phyloP scores from a whole-genome alignment of 2,113 vertebrate species.

The Esox niger region DNA sequence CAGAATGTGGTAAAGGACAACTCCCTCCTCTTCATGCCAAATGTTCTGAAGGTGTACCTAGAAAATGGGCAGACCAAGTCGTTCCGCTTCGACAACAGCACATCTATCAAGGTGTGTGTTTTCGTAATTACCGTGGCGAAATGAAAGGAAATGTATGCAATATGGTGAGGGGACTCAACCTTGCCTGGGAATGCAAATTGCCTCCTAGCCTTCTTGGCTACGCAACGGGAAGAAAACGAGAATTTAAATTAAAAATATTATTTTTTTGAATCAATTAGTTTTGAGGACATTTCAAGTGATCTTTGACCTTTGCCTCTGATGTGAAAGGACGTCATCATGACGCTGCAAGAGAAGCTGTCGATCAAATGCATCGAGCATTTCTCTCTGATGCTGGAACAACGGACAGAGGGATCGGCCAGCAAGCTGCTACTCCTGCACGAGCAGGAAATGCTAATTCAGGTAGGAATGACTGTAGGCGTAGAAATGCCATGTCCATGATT shows the following conservation, averaged over 20 bases:
- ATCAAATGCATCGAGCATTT: slow-evolving; percentile 98
- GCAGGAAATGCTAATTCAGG: slow-evolving; percentile 96
- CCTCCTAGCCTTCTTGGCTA: too few relatives aligned
- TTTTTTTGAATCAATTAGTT: neutral
- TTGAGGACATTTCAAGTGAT: neutral
- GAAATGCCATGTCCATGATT: neutral
- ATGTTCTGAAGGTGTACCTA: slow-evolving; percentile 97
- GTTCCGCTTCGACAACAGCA: slow-evolving; percentile 93
- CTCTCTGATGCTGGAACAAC: slow-evolving; percentile 92
- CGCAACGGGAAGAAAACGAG: neutral
- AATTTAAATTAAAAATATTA: neutral
- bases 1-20: slow-evolving; percentile 68
- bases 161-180: neutral
- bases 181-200: neutral
- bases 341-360: slow-evolving; percentile 96
- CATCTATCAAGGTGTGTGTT: slow-evolving; percentile 89
- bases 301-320: neutral
- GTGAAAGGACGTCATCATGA: slow-evolving; percentile 90
- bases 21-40: slow-evolving; percentile 98
- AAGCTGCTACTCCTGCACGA: slow-evolving; percentile 92
- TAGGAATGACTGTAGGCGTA: slow-evolving; percentile 45
- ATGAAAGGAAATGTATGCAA: neutral
- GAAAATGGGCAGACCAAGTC: slow-evolving; percentile 99
- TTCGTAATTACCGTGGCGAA: slow-evolving; percentile 29
- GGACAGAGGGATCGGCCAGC: slow-evolving; percentile 77